Conservation (phyloP, 2,888 invertebrate genomes). For the Macrosoma leucophasiata region DNA sequence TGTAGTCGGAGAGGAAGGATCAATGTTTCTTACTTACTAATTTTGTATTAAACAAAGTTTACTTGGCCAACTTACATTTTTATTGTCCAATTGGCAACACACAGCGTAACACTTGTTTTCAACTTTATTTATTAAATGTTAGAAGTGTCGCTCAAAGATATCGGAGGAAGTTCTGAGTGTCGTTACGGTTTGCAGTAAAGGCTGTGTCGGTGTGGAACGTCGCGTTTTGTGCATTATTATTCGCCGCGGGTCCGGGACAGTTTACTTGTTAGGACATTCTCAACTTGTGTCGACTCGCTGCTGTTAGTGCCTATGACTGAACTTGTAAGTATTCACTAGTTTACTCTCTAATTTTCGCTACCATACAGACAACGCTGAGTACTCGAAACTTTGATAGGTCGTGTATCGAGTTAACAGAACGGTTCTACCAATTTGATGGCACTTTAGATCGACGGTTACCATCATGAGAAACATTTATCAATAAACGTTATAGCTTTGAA, state of each 20-base stretch:
- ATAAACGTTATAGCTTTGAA: too few species aligned
- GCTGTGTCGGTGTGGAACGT: conserved; percentile 22
- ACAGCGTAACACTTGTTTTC: too few species aligned
- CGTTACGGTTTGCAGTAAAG: conserved; percentile 30
- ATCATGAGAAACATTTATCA: too few species aligned
- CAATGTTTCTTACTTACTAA: too few species aligned
- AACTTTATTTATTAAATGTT: too few species aligned
- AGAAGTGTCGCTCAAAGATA: conserved; percentile 28
- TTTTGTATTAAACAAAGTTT: too few species aligned
- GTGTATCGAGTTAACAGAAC: conserved; percentile 22
- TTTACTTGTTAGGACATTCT: conserved; percentile 34
- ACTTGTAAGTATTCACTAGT: conserved; percentile 43
- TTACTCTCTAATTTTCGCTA: conserved; percentile 53
- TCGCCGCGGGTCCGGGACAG: conserved; percentile 33
- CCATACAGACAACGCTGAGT: conserved; percentile 35
- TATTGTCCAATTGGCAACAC: conserved; percentile 15
- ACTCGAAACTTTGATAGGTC: conserved; percentile 17
- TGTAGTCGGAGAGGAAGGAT: too few species aligned
- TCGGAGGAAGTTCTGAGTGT: conserved; percentile 34
- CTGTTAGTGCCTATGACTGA: conserved; percentile 38
- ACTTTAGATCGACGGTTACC: too few species aligned
- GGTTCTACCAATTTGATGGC: too few species aligned
- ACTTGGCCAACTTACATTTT: conserved; percentile 15
- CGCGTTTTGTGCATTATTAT: conserved; percentile 35
- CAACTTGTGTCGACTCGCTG: conserved; percentile 20